Conservation (phyloP, 2,113 vertebrate genomes). For the Periophthalmodon schlosseri region DNA sequence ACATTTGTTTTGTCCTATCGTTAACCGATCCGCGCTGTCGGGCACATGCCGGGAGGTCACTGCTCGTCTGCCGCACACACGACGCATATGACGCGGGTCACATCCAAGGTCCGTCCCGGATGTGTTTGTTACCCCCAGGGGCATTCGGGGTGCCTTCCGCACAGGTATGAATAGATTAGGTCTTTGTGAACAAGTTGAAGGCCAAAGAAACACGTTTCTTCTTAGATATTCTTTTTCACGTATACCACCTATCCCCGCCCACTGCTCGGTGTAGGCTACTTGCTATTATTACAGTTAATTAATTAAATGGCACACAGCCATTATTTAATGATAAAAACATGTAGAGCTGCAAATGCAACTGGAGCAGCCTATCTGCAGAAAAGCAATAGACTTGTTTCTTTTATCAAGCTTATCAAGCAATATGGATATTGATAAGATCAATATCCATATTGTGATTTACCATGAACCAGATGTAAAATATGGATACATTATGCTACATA, state of each 20-base stretch:
- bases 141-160: background rate
- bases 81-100: conserved; percentile 44
- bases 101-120: conserved; percentile 55
- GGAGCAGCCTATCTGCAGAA: too few relatives aligned
- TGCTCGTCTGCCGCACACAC: conserved; percentile 28
- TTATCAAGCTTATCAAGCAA: too few relatives aligned
- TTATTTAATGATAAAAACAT: too few relatives aligned
- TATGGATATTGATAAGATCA: too few relatives aligned
- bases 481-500: too few relatives aligned
- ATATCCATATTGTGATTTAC: too few relatives aligned
- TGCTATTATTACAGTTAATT: too few relatives aligned
- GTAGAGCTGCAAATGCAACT: too few relatives aligned
- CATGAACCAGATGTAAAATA: too few relatives aligned
- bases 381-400: too few relatives aligned
- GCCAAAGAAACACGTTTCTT: background rate
- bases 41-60: conserved; percentile 45
- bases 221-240: background rate
- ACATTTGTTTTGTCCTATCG: conserved; percentile 16
- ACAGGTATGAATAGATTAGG: background rate
- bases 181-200: background rate
- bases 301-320: too few relatives aligned
- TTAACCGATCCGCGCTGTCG: conserved; percentile 36
- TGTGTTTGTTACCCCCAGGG: conserved; percentile 17
- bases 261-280: too few relatives aligned
- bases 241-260: background rate